Percentiles rank a stretch among this genome's conserved stretches.
Conservation (phyloP, 2,888 invertebrate genomes). For the Belgica antarctica region DNA sequence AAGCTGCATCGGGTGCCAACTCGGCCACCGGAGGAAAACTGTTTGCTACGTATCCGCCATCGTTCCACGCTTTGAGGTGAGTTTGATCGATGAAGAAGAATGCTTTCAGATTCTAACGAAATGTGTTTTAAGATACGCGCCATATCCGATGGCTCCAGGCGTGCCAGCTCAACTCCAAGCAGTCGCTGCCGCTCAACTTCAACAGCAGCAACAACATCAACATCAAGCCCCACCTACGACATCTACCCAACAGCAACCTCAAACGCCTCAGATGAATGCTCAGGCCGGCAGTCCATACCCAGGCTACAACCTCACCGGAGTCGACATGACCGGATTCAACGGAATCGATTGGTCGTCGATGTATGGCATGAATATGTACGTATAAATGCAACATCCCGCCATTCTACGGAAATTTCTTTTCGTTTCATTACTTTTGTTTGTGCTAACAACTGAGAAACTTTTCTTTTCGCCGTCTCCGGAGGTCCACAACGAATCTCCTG, state of each 20-base stretch:
- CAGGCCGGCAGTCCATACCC: conserved; percentile 70
- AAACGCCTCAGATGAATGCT: conserved; percentile 53
- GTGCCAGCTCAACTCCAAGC: conserved; percentile 51
- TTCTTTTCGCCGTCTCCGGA: background rate
- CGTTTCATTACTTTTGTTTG: background rate
- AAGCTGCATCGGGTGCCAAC: conserved; percentile 61
- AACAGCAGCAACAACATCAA: conserved; percentile 45
- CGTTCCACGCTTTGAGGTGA: conserved; percentile 55
- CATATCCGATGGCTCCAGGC: conserved; percentile 62
- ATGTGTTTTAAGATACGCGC: conserved; percentile 62
- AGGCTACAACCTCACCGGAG: conserved; percentile 76
- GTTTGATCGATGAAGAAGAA: no score
- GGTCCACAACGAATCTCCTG: no score
- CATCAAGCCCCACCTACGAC: conserved; percentile 46
- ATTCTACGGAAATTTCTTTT: conserved; percentile 21
- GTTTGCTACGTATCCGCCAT: conserved; percentile 62
- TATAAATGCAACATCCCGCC: conserved; percentile 57
- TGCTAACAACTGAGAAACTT: conserved; percentile 1
- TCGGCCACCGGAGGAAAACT: conserved; percentile 66
- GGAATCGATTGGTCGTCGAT: conserved; percentile 88
- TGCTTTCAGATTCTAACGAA: no score
- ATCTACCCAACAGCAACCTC: conserved; percentile 45
- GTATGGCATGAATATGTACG: conserved; percentile 93
- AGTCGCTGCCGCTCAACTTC: conserved; percentile 54
- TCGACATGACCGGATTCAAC: conserved; percentile 90